These are phyloP conservation scores for Rana temporaria DNA, from an alignment of 2,113 vertebrate genomes.

Conservation along the genomic window DNA sequence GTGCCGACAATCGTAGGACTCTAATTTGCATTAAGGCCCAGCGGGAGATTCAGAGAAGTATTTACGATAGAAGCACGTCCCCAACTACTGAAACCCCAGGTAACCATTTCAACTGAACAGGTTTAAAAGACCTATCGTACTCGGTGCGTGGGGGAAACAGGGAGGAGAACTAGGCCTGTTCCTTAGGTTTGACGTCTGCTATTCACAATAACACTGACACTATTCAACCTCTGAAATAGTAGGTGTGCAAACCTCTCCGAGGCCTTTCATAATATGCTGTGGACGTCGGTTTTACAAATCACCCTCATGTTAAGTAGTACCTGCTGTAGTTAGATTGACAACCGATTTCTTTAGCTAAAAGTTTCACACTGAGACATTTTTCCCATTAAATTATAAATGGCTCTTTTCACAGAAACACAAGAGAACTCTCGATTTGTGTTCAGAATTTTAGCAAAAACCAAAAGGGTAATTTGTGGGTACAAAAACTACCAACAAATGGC, in stretches of 20 bases:
- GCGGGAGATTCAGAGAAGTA: conserved; percentile 44
- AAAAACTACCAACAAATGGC: too few species aligned
- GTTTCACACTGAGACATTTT: background rate
- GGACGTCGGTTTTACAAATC: background rate
- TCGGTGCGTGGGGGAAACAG: background rate
- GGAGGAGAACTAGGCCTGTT: background rate
- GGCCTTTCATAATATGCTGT: conserved; percentile 20
- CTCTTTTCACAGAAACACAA: background rate
- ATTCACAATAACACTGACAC: conserved; percentile 39
- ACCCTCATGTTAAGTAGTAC: conserved; percentile 20
- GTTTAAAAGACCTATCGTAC: conserved; percentile 13
- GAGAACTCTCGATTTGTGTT: too few species aligned
- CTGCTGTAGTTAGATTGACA: conserved; percentile 1
- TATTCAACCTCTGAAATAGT: conserved; percentile 30
- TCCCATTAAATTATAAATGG: background rate
- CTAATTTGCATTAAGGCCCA: conserved; percentile 42
- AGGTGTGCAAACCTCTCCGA: background rate
- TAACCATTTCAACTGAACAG: conserved; percentile 20
- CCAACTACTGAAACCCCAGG: conserved; percentile 48
- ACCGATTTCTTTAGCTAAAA: background rate
- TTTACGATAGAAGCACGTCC: conserved; percentile 47
- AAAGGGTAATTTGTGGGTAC: too few species aligned
- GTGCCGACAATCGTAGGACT: conserved; percentile 35
- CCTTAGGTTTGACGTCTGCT: conserved; percentile 19
- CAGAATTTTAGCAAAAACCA: too few species aligned